Evolutionary conservation across 2,888 invertebrate genomes (phyloP), one percentile per base, ranked within the genome.

Genomic region (Campoletis raptor): DNA sequence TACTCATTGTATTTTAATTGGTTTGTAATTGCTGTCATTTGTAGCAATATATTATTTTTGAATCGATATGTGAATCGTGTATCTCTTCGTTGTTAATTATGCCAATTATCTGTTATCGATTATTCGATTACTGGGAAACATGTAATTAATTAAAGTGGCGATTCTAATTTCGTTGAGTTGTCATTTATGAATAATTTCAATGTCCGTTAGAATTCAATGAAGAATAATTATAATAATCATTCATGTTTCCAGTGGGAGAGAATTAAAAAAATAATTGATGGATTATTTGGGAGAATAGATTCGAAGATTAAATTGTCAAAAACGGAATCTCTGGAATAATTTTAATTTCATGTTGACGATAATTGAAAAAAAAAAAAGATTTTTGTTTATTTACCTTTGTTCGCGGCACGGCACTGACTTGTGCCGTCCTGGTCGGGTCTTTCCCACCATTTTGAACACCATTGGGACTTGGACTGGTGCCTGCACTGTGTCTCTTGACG

Each of bases 321-420:
- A 15, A 61, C 12, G 0, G 21, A 61, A 30, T 61, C 5, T 30
- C 12, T 15, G 61, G 61, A 15, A 5, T 30, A 30, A 30, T 15
- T 30, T 1, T 30, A 30, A 61, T 30, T 61, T 61, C 12, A 15
- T 30, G 12, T 30, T 61, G 30, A 6, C 15, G 15, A 61, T 30
- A 61, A 61, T 30, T 18, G 18, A n/a, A 52, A n/a, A 52, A 15
- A 30, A 30, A 15, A 15, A 6, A 42, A 15, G 40, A 61, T 72
- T 52, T 18, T 52, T 7, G 30, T 24, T 21, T 21, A 70, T 66
- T 84, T 90, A 95, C 97, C 95, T 98, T 98, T 0, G 97, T 97
- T 91, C 98, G 95, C 10, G 98, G 98, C 64, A 98, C 98, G 4
- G 97, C 97, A 77, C 98, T 97, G 48, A 98, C 97, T 95, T 98